Conservation (phyloP, 2,797 vertebrate species). For the Emydoidea blandingii region DNA sequence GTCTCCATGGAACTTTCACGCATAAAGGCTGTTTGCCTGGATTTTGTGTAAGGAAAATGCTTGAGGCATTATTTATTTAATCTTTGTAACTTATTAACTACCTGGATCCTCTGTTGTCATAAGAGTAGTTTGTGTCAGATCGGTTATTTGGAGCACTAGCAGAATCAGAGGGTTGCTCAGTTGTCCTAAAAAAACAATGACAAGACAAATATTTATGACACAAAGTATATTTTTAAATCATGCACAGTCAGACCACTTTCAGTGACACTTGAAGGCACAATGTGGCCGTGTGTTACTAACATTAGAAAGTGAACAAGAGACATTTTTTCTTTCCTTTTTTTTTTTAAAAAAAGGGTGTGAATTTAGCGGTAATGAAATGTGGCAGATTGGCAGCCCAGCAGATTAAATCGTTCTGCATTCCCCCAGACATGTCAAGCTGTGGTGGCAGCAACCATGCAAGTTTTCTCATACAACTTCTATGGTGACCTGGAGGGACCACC, state of each 20-base stretch:
- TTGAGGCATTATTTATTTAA: background rate
- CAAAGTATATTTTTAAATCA: constrained; percentile 19
- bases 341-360: background rate
- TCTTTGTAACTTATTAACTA: background rate
- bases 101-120: constrained; percentile 63
- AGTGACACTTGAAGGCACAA: background rate
- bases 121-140: constrained; percentile 15
- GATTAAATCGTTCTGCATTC: background rate
- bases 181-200: constrained; percentile 41
- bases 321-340: background rate
- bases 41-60: background rate
- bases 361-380: background rate
- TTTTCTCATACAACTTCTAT: background rate
- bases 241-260: background rate
- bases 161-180: constrained; percentile 29
- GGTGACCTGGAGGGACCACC: background rate
- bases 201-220: background rate
- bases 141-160: constrained; percentile 2
- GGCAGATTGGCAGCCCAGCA: background rate
- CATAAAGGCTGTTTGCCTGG: background rate
- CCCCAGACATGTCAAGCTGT: background rate
- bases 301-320: background rate
- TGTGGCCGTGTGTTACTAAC: background rate
- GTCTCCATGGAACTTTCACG: background rate
- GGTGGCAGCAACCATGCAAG: background rate